A percentile compares a stretch with the other conserved stretches of the same genome.
Evolutionary conservation across 1,140 invertebrate species (phyloP).

Genomic region (Drosophila neocordata): DNA sequence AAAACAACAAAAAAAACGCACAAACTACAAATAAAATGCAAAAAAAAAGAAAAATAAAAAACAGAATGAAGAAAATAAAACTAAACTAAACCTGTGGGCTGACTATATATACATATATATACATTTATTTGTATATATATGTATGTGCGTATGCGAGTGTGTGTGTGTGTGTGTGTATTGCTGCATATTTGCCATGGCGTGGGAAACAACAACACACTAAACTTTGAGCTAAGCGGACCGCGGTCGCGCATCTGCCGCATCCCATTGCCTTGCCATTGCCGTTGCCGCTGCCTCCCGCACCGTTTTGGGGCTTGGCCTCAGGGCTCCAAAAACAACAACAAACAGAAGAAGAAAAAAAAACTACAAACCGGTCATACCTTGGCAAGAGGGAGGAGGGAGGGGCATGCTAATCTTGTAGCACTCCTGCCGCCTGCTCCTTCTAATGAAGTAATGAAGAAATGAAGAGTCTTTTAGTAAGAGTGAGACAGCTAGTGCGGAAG

Average conservation of each 20-base stretch:
- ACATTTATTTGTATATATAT: not conserved
- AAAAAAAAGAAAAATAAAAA: slow-evolving; percentile 28
- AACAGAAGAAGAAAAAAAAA: too few species aligned
- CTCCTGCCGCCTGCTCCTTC: slow-evolving; percentile 42
- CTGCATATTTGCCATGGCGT: slow-evolving; percentile 62
- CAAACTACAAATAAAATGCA: slow-evolving; percentile 22
- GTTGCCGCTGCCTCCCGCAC: slow-evolving; percentile 25
- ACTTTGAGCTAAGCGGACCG: slow-evolving; percentile 20
- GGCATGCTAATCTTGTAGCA: slow-evolving; percentile 64
- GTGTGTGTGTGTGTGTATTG: slow-evolving; percentile 19
- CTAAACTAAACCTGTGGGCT: slow-evolving; percentile 69
- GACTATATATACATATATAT: slow-evolving; percentile 10
- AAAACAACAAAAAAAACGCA: slow-evolving; percentile 28
- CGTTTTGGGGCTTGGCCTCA: slow-evolving; percentile 53
- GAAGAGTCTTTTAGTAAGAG: not conserved
- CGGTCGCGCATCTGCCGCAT: slow-evolving; percentile 40
- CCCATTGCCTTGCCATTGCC: too few species aligned
- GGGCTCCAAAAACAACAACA: slow-evolving; percentile 21
- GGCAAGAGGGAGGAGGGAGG: not conserved
- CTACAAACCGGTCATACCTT: slow-evolving; percentile 53
- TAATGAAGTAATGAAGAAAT: slow-evolving; percentile 68
- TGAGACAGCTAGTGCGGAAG: slow-evolving; percentile 11
- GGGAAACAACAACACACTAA: slow-evolving; percentile 68
- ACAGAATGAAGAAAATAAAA: slow-evolving; percentile 49
- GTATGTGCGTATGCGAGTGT: slow-evolving; percentile 19